These are phyloP conservation scores for Drosophila parthenogenetica DNA, from an alignment of 2,888 invertebrate genomes.

Conservation along the genomic window DNA sequence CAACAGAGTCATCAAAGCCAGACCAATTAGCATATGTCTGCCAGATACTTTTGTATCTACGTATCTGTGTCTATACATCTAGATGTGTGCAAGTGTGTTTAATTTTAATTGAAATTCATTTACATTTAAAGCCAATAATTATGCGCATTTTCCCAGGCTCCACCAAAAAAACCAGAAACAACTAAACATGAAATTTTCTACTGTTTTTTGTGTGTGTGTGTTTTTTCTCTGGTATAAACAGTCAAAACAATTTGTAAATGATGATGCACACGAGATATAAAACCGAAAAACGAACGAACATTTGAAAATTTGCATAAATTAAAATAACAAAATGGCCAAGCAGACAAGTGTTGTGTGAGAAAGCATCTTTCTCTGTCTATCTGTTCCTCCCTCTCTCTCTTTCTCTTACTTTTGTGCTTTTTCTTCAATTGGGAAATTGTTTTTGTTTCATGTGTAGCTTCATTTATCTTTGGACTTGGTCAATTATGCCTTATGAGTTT, in stretches of 20 bases:
- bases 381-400: not conserved
- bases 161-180: constrained; percentile 1
- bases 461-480: constrained; percentile 33
- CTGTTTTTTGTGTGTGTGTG: too few relatives aligned
- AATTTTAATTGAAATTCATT: constrained; percentile 79
- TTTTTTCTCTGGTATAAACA: constrained; percentile 1
- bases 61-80: constrained; percentile 6
- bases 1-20: constrained; percentile 15
- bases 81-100: constrained; percentile 21
- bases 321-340: constrained; percentile 42
- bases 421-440: not conserved
- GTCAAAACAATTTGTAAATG: constrained; percentile 72
- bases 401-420: not conserved
- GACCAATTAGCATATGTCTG: constrained; percentile 68
- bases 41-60: constrained; percentile 38
- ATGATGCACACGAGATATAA: constrained; percentile 72
- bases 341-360: not conserved
- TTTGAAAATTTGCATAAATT: constrained; percentile 75
- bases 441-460: not conserved
- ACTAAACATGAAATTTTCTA: not conserved
- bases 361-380: not conserved
- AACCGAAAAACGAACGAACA: constrained; percentile 39
- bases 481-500: constrained; percentile 40
- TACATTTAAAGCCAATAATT: constrained; percentile 74
- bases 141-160: constrained; percentile 74